Base-by-base conservation (phyloP, 1,140 invertebrate species). In the Papilio polytes region DNA sequence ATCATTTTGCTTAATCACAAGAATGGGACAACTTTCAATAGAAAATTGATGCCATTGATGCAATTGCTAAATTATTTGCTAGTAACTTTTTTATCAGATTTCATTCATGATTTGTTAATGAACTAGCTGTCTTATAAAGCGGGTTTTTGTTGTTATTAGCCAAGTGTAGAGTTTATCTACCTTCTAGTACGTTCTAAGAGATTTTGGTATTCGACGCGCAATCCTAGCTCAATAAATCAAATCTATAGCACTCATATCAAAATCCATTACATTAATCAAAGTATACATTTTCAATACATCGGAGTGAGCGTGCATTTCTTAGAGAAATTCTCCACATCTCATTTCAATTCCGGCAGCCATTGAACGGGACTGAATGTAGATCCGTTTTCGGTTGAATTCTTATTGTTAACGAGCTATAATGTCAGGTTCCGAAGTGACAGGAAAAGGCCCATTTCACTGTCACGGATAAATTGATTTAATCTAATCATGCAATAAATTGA, bases 381-480 rank as follows among this genome's bases (percentile, higher is more conserved):
- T 82, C 82, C 81, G 80, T 85, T 87, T 89, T 87, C 85, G 83
- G 85, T 86, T 73, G 85, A 88, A 87, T 90, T 89, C 86, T 90
- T 89, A 85, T 85, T 82, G 86, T 85, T 91, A 91, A 90, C 87
- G 85, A 91, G 86, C 83, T 82, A 81, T 86, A 85, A 87, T 87
- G 85, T 85, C 84, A 83, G 80, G 86, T 87, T 90, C 87, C 86
- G 90, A 90, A 85, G 84, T 81, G 84, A 80, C 91, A 90, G 92
- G 92, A 93, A 93, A 87, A 87, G 82, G 85, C 82, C 86, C 86
- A 92, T 92, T 93, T 88, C 85, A 87, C 84, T 92, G 90, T 92
- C 85, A 88, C 84, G 86, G 87, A 89, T 89, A 89, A 91, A 92
- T 92, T 92, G 91, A 90, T 91, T 90, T 89, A 91, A 91, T 91